These are phyloP conservation scores for Spodoptera exigua DNA, from an alignment of 2,888 invertebrate species.

Conservation along the genomic window DNA sequence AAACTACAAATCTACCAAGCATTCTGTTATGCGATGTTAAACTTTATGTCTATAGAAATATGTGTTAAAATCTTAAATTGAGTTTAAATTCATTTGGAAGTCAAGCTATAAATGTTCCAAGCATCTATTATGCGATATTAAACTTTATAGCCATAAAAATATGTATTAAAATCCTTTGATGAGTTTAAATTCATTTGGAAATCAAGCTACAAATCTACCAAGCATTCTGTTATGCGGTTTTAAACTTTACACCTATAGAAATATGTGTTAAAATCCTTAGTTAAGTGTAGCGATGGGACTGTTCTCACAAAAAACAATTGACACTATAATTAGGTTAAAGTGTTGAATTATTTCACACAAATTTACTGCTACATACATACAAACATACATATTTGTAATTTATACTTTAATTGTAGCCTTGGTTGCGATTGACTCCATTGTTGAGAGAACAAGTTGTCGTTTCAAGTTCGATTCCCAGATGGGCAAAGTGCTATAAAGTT, in stretches of 20 bases:
- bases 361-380: slow-evolving; percentile 39
- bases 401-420: slow-evolving; percentile 36
- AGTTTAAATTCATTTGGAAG: slow-evolving; percentile 10
- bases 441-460: too few species aligned
- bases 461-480: too few species aligned
- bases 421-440: neutral
- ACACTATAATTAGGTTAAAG: slow-evolving; percentile 52
- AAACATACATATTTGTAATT: slow-evolving; percentile 30
- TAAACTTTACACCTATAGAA: neutral
- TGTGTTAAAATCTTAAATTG: too few species aligned
- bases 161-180: too few species aligned
- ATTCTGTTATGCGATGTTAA: neutral
- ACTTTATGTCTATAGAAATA: too few species aligned
- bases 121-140: neutral
- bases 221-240: neutral
- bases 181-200: slow-evolving; percentile 10
- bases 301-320: slow-evolving; percentile 57
- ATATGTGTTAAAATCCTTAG: slow-evolving; percentile 14
- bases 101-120: neutral
- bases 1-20: neutral
- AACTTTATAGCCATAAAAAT: neutral
- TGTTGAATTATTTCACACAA: slow-evolving; percentile 56
- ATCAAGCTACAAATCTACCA: neutral
- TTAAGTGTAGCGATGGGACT: slow-evolving; percentile 28
- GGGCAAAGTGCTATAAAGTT: too few species aligned